phyloP scores from a whole-genome alignment of 2,888 invertebrate genomes.

The Pherbina coryleti region DNA sequence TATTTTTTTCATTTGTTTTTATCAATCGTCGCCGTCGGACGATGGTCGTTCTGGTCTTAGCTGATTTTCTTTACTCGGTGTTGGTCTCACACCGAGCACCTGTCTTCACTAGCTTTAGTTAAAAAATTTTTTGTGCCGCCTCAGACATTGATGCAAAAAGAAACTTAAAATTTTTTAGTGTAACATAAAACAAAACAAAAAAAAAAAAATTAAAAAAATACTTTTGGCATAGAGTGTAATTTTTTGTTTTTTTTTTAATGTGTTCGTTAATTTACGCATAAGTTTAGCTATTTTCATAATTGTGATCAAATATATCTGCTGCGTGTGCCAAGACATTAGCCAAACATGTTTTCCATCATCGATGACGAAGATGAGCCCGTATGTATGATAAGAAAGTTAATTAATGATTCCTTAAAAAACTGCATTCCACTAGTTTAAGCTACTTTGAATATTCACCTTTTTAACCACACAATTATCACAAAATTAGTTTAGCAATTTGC shows the following conservation, averaged over 20 bases:
- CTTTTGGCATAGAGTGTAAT: too few species aligned
- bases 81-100: neutral
- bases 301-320: neutral
- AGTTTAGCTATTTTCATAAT: neutral
- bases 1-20: neutral
- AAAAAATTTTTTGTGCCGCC: neutral
- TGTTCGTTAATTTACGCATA: neutral
- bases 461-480: neutral
- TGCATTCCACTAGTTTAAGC: too few species aligned
- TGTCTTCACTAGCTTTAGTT: neutral
- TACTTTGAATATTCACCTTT: neutral
- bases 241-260: too few species aligned
- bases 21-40: neutral
- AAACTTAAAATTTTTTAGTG: too few species aligned
- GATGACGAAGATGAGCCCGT: conserved; percentile 53
- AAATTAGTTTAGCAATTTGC: neutral
- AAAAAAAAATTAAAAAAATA: too few species aligned
- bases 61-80: neutral
- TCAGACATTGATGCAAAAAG: too few species aligned
- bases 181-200: too few species aligned
- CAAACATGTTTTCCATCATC: conserved; percentile 48
- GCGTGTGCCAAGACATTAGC: neutral
- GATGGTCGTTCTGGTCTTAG: neutral
- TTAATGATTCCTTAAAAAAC: neutral
- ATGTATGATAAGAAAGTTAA: conserved; percentile 43